Evolutionary conservation across 2,113 vertebrate genomes (phyloP), one percentile per base, ranked within the genome.

Genomic region (Dipodomys merriami): DNA sequence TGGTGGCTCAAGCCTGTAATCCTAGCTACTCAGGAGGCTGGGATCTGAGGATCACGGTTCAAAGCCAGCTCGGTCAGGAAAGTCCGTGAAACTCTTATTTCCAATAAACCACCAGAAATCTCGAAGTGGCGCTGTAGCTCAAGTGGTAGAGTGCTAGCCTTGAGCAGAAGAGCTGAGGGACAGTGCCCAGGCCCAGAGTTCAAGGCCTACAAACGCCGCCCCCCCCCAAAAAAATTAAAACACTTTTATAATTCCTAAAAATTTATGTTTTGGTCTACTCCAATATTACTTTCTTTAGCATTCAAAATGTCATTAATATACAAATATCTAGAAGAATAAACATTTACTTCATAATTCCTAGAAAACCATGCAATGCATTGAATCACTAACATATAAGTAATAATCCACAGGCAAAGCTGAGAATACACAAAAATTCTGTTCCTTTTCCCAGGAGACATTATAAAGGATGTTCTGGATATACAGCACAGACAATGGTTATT

Each of bases 221-320:
- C 39, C 39, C 39, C 39, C 39, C 39, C 39, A 64, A 62, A 77
- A 2, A 4, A 39, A 4, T 7, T 15, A 57, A 16, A 57, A 4
- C 53, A 57, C 53, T 13, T 33, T 44, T 20, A 76, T 57, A 86
- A 39, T 83, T 20, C 16, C 13, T 94, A 27, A 91, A 80, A 85
- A 57, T 46, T 57, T 27, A 18, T 69, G 5, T 15, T 76, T 91
- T 65, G 5, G 74, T 73, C 44, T 89, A n/a, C 86, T 91, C 23
- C 57, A 83, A 53, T 79, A 10, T 83, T n/a, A 90, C 6, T 68
- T 83, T n/a, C 8, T 35, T 90, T 71, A 81, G 29, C 18, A 84
- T 89, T 71, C 27, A 73, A 72, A 94, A 29, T 77, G 71, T 67
- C 20, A 91, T 73, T 94, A 89, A 88, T 78, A 82, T 84, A 77